Conservation (phyloP, 1,140 invertebrate species). For the Meloidogyne chitwoodi region DNA sequence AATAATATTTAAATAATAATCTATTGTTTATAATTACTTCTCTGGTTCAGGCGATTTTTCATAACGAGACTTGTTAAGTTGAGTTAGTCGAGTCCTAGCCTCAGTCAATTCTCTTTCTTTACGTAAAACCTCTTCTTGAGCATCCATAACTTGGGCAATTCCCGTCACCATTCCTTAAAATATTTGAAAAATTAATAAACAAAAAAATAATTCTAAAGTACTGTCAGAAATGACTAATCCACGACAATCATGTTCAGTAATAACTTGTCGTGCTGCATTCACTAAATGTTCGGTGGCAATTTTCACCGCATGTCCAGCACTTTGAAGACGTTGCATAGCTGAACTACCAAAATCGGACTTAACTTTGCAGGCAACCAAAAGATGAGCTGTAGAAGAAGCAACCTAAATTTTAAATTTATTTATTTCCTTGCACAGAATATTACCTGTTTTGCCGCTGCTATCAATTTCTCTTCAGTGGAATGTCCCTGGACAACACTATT, state of each 20-base stretch:
- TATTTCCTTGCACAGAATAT: background rate
- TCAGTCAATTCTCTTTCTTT: constrained; percentile 80
- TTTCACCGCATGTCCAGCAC: constrained; percentile 92
- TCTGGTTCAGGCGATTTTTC: constrained; percentile 51
- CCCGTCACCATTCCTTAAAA: constrained; percentile 27
- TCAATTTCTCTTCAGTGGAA: constrained; percentile 87
- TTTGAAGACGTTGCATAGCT: constrained; percentile 81
- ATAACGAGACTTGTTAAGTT: constrained; percentile 64
- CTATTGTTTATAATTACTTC: too few species aligned
- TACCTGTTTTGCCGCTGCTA: constrained; percentile 83
- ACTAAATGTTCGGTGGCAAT: constrained; percentile 94
- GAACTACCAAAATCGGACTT: constrained; percentile 92
- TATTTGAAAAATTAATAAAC: background rate
- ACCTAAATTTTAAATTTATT: constrained; percentile 67
- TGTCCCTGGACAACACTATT: constrained; percentile 91
- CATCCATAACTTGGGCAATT: constrained; percentile 60
- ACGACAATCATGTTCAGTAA: constrained; percentile 82
- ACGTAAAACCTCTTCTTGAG: constrained; percentile 73
- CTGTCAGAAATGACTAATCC: constrained; percentile 80
- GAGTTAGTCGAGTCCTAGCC: constrained; percentile 77
- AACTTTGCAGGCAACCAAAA: constrained; percentile 94
- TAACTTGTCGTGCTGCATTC: constrained; percentile 82
- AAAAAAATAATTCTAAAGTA: background rate
- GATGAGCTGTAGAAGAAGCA: constrained; percentile 88
- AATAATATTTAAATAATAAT: too few species aligned